Evolutionary conservation across 2,113 vertebrate genomes (phyloP).

Genomic region (Lepus timidus): DNA sequence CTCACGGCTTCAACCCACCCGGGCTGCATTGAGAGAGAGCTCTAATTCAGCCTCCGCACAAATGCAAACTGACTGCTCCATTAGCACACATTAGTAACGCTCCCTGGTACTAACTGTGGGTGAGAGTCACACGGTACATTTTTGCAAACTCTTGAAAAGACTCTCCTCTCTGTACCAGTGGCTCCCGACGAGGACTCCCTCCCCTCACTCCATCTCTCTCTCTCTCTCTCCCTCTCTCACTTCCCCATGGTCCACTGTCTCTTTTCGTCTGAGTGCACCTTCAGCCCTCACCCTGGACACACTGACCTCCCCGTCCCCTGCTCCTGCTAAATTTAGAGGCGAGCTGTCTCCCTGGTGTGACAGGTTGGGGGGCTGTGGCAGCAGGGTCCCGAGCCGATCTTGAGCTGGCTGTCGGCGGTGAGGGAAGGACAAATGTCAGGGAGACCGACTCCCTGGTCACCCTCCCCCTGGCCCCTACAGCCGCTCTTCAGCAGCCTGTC

Average conservation of each 20-base stretch:
- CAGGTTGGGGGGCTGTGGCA: constrained; percentile 71
- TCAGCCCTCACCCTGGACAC: constrained; percentile 67
- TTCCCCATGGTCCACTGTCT: constrained; percentile 39
- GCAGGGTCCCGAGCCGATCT: constrained; percentile 65
- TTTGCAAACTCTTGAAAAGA: constrained; percentile 46
- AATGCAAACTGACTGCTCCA: constrained; percentile 43
- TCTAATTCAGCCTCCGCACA: constrained; percentile 15
- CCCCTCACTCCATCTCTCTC: neutral
- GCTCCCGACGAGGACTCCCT: neutral
- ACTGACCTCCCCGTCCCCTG: constrained; percentile 62
- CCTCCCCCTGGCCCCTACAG: constrained; percentile 21
- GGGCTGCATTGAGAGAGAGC: neutral
- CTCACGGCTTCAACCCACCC: neutral
- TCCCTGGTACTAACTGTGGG: neutral
- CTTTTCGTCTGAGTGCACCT: constrained; percentile 65
- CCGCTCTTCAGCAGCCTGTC: constrained; percentile 61
- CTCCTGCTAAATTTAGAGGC: constrained; percentile 82
- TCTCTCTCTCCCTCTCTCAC: neutral
- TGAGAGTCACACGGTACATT: neutral
- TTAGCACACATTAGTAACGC: constrained; percentile 27
- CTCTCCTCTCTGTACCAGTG: neutral
- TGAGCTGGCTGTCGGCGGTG: constrained; percentile 69
- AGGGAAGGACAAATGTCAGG: constrained; percentile 81
- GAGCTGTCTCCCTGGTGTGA: constrained; percentile 77
- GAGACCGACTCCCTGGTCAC: constrained; percentile 55